These are phyloP conservation scores for Peribatodes rhomboidaria DNA, from an alignment of 2,888 invertebrate species.

Conservation along the genomic window DNA sequence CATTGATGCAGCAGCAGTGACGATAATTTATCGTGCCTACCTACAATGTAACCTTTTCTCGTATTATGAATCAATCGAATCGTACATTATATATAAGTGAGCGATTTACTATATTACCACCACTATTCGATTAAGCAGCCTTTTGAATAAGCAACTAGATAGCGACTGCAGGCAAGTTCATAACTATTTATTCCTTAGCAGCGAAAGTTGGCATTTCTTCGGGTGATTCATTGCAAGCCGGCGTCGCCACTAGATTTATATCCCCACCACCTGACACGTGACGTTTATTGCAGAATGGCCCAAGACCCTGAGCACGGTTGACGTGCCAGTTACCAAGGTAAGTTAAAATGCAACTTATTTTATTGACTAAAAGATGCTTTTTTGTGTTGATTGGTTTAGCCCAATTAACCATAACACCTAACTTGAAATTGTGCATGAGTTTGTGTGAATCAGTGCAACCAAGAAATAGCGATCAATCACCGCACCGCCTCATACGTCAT, in stretches of 20 bases:
- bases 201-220: conserved; percentile 65
- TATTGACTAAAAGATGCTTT: background rate
- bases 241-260: conserved; percentile 73
- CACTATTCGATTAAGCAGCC: conserved; percentile 33
- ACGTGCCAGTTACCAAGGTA: conserved; percentile 23
- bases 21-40: conserved; percentile 5
- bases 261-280: conserved; percentile 69
- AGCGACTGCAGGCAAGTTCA: conserved; percentile 45
- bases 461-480: no score
- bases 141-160: conserved; percentile 40
- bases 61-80: conserved; percentile 17
- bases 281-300: conserved; percentile 76
- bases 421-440: no score
- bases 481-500: no score
- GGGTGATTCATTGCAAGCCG: conserved; percentile 73
- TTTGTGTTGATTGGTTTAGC: no score
- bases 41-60: background rate
- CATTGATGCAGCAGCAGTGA: background rate
- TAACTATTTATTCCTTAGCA: conserved; percentile 49
- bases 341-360: background rate
- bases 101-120: conserved; percentile 23
- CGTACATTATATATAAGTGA: conserved; percentile 23
- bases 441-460: no score
- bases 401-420: no score
- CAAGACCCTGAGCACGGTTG: conserved; percentile 35